Base-by-base conservation (phyloP, 2,888 invertebrate species). In the Euplagia quadripunctaria region DNA sequence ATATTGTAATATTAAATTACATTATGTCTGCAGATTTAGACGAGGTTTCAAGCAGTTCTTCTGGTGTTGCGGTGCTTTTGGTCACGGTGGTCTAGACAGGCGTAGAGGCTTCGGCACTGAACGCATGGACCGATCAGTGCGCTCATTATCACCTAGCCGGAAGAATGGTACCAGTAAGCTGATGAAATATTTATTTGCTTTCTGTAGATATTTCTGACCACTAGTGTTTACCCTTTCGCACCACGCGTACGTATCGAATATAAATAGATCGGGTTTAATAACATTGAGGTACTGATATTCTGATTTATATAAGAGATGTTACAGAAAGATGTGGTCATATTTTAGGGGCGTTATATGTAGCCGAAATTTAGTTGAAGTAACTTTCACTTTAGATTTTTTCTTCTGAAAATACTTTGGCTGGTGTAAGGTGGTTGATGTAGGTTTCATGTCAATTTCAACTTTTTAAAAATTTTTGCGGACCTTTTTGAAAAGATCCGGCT, bases 11-110 rank as follows among this genome's bases (percentile, higher is more conserved):
- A 31, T 2, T 31, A 31, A 61, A 31, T 9, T 6, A 14, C 7
- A 61, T 14, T 93, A 41, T 93, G 66, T 58, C 58, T 73, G 12
- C 77, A 99, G 99, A 92, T 99, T 99, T 94, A 97, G 99, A 67
- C 97, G 98, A 85, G 99, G 99, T 12, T 99, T 99, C 94, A 98
- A 98, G 88, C 98, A 98, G 91, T 98, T 99, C 92, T 99, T 99
- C 94, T 97, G 98, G 87, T 99, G 98, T 96, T 98, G 98, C 87
- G 97, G 98, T 43, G 96, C 97, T 31, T 96, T 98, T 52, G 97
- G 97, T 20, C 97, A 97, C 2, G 97, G 97, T 75, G 96, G 97
- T 0, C 91, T 98, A 64, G 97, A 97, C 17, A 96, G 98, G 73
- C 96, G 98, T 77, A 97, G 98, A 83, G 97, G 97, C 1, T 96